Base-by-base conservation (phyloP, 2,888 invertebrate species). In the Campaea margaritaria region DNA sequence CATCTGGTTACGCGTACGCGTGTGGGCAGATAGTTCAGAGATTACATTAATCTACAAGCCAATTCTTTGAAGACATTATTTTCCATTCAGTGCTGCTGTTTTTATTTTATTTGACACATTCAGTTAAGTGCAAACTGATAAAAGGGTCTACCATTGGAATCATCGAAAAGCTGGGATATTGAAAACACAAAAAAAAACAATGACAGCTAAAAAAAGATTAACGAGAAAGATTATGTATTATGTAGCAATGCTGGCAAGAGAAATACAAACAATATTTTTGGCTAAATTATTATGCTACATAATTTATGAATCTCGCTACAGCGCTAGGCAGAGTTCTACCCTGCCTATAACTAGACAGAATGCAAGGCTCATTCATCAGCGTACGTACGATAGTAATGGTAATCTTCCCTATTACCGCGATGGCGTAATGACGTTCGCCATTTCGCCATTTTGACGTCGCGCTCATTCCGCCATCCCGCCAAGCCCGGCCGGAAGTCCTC, bases 401-500 rank as follows among this genome's bases (percentile, higher is more conserved):
- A 82, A 87, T 86, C 80, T 83, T 66, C 74, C 75, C 74, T 75
- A 79, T 76, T 76, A 68, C 69, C 59, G 62, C 76, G 69, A 67
- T 83, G 63, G 73, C 72, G 76, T 83, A 82, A 84, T 84, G 80
- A 81, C 71, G 78, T 68, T 62, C 69, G 66, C 72, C 72, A 71
- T 71, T 73, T 69, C 72, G 69, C 76, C 67, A 69, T 77, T 74
- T 69, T 67, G 68, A 67, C 70, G 67, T 70, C 60, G 70, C 59
- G 65, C 72, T 64, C 73, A 72, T 73, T 74, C 73, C 70, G 76
- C 48, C 52, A 39, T 27, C 36, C 55, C 34, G 74, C 69, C 74
- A 5, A 9, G 31, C 70, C 74, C 70, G 74, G 74, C 81, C 86
- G 87, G 87, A 87, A 78, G 68, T 86, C 86, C 87, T 85, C 76